phyloP scores from a whole-genome alignment of 2,113 vertebrate genomes.

The Cyanocitta stelleri region DNA sequence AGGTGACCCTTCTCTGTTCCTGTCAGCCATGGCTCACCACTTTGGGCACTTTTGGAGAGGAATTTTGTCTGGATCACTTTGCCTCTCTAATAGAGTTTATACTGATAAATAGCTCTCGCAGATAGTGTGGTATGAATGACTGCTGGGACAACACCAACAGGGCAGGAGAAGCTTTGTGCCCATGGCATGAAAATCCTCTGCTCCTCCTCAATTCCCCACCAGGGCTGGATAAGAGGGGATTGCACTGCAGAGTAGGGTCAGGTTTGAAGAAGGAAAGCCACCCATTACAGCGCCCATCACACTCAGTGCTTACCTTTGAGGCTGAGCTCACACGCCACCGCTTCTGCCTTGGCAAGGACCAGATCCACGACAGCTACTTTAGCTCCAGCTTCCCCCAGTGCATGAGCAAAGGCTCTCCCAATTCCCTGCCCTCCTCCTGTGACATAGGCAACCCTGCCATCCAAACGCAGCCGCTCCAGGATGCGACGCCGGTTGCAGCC shows the following conservation, averaged over 20 bases:
- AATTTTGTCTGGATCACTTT: not conserved
- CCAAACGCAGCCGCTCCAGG: slow-evolving; percentile 74
- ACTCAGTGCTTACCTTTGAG: slow-evolving; percentile 72
- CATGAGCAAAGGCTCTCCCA: slow-evolving; percentile 77
- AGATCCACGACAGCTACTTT: slow-evolving; percentile 78
- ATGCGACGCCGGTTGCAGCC: slow-evolving; percentile 58
- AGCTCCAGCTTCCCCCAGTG: slow-evolving; percentile 76
- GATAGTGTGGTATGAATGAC: not conserved
- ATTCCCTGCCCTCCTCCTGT: slow-evolving; percentile 79
- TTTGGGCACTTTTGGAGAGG: not conserved
- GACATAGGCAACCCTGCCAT: slow-evolving; percentile 75
- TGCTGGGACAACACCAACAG: not conserved
- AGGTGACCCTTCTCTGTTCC: not conserved
- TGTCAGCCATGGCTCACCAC: not conserved
- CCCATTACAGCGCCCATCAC: rapidly evolving
- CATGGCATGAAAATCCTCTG: not conserved
- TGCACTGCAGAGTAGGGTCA: not conserved
- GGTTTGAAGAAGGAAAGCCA: not conserved
- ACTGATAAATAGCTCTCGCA: not conserved
- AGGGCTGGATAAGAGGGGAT: not conserved
- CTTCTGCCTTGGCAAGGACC: slow-evolving; percentile 71
- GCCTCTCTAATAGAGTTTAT: not conserved
- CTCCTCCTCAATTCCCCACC: not conserved
- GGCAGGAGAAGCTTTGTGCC: not conserved
- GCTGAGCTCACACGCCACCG: slow-evolving; percentile 66